Base-by-base conservation (phyloP, 2,113 vertebrate genomes). In the human (Homo sapiens) region DNA sequence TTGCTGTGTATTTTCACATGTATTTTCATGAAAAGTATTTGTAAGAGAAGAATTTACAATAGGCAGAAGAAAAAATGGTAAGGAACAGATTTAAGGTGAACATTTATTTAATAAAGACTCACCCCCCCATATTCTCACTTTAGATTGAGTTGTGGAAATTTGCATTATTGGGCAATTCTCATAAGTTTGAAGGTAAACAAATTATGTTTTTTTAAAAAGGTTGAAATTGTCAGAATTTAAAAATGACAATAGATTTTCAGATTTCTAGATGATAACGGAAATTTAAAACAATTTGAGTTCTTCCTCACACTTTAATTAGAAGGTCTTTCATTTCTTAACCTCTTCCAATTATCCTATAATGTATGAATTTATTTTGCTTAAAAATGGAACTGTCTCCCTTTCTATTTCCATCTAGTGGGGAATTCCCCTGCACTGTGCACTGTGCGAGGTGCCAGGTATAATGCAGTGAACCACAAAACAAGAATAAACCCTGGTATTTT, bases 401-500 rank as follows among this genome's bases (percentile, higher is more conserved):
- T 40, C 18, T 1, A 2, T 6, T 9, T 45, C 22, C 48, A 18
- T 11, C 17, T 0, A 13, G 8, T 14, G 22, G 35, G 43, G 3
- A 14, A 5, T 5, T 70, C 61, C 40, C 4, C 2, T 6, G 1
- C 8, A 7, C 2, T 3, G 2, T 32, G 43, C 17, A 10, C 25
- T 2, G n/a, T 8, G 17, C 32, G 14, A 20, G 18, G 35, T 2
- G 27, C 25, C 7, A 2, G 17, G 48, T 17, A 18, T 18, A 10
- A 27, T 4, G 0, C 23, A 52, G 16, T 1, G 88, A 27, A 35
- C 57, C 2, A n/a, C 55, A 48, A 5, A 22, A 25, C 20, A 23
- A 20, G 17, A 12, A 12, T 2, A 0, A 16, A 3, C 11, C 4
- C 35, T 13, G 35, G 35, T 7, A 14, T 23, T 10, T 4, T 3